Base-by-base conservation (phyloP, 2,888 invertebrate genomes). In the Zaprionus lineosus region DNA sequence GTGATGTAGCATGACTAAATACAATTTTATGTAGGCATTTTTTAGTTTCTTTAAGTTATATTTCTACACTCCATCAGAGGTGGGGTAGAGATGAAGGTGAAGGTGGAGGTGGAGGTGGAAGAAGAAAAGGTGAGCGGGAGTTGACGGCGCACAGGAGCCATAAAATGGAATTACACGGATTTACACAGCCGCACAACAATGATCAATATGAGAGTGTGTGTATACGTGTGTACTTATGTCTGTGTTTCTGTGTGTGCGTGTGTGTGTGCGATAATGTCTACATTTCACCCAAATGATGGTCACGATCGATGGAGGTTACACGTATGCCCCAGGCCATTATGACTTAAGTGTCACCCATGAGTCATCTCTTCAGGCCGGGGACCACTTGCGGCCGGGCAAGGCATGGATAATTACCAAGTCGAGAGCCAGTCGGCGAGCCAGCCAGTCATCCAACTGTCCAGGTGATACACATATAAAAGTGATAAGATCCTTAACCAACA, bases 1-100 rank as follows among this genome's bases (percentile, higher is more conserved):
- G 82, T 88, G 86, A 85, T 89, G 88, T 88, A 87, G 89, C 89
- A 89, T 89, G 89, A 89, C 89, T 89, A 89, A 89, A 89, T 89
- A 88, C 84, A 87, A 88, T 88, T 89, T 88, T 87, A 82, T 85
- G 84, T 83, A 67, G 81, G 59, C 77, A 76, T 56, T 64, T 51
- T 57, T 37, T 55, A 28, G 46, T 41, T 36, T 26, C 31, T 62
- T 36, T 65, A 63, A 55, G 57, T 40, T 65, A 52, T 69, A 61
- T 58, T 58, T 65, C 70, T 70, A 62, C 52, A 74, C 65, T 59
- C 65, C 69, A 64, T 58, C 74, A 48, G 57, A 1, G 15, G 39
- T 24, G 43, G 16, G 28, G 28, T 43, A 11, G 18, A 36, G 36
- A 3, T 16, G 59, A 12, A 15, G 48, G 19, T 15, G 43, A 2